A percentile compares a stretch with the other conserved stretches of the same genome.
Conservation (phyloP, 92 coral and sea anemone genomes). For the Siderastrea siderea region DNA sequence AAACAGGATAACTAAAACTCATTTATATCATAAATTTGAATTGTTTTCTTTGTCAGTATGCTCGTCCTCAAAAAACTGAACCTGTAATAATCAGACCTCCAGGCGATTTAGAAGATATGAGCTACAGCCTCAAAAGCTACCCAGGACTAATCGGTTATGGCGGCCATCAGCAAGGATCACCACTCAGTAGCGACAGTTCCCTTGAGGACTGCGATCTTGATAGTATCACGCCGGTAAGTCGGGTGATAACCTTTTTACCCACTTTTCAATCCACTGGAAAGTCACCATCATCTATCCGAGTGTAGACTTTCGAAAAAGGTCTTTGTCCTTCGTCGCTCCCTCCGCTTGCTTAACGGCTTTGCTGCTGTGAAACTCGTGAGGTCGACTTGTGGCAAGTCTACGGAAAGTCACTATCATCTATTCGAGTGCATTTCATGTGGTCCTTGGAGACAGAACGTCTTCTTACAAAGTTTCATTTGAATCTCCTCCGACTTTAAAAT, state of each 20-base stretch:
- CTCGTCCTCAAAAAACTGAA: not conserved
- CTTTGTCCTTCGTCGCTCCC: too few relatives aligned
- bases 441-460: too few relatives aligned
- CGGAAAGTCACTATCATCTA: too few relatives aligned
- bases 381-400: too few relatives aligned
- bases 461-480: too few relatives aligned
- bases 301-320: too few relatives aligned
- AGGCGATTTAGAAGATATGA: not conserved
- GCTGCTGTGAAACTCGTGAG: too few relatives aligned
- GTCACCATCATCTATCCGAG: too few relatives aligned
- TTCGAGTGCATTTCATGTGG: too few relatives aligned
- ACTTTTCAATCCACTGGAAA: too few relatives aligned
- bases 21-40: not conserved
- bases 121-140: constrained; percentile 14
- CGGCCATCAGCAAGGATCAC: constrained; percentile 25
- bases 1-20: not conserved
- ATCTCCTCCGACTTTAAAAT: too few relatives aligned
- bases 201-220: constrained; percentile 35
- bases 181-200: constrained; percentile 36
- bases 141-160: constrained; percentile 3
- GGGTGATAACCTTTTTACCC: not conserved
- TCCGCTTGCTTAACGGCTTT: too few relatives aligned
- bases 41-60: not conserved
- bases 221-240: constrained; percentile 39
- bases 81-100: constrained; percentile 18